Base-by-base conservation (phyloP, 2,888 invertebrate genomes). In the Pseudoips prasinana region DNA sequence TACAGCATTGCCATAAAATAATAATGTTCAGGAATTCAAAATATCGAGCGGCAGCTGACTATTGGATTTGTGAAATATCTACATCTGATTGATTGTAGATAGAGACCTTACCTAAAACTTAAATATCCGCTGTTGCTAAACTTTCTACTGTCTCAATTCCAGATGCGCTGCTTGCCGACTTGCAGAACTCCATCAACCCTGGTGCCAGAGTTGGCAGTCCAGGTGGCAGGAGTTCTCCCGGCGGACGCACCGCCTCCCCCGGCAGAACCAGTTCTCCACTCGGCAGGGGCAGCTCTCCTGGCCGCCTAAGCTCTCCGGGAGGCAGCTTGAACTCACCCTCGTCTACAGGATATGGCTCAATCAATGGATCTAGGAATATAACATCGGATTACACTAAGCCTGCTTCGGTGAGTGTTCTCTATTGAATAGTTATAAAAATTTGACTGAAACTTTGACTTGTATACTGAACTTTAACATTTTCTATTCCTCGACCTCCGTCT, bases 131-230 rank as follows among this genome's bases (percentile, higher is more conserved):
- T 14, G 5, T 14, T 14, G 7, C 7, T 20, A 20, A 20, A 20
- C 20, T 2, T 20, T 20, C 7, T 7, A 20, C n/a, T 36, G 36
- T 52, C 47, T 54, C 56, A 38, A 66, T 92, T 93, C 30, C 91
- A 98, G 98, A 98, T 91, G 98, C 98, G 44, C 90, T 98, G 54
- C 91, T 98, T 68, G 98, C 98, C 39, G 98, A 98, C 77, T 92
- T 98, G 39, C 98, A 98, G 86, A 97, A 97, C 67, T 98, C 98
- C 6, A 95, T 97, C 56, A 87, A 88, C 64, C 88, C 88, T 26
- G 94, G 96, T 29, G 90, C 73, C 31, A 69, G 91, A 1, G 90
- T 90, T 3, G 79, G 81, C 46, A 82, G 82, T 44, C 83, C 86
- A 8, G 74, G 73, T 3, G 78, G 72, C 10, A 58, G 83, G 26